Conservation (phyloP, 2,113 vertebrate species). For the Myanophis thanlyinensis region DNA sequence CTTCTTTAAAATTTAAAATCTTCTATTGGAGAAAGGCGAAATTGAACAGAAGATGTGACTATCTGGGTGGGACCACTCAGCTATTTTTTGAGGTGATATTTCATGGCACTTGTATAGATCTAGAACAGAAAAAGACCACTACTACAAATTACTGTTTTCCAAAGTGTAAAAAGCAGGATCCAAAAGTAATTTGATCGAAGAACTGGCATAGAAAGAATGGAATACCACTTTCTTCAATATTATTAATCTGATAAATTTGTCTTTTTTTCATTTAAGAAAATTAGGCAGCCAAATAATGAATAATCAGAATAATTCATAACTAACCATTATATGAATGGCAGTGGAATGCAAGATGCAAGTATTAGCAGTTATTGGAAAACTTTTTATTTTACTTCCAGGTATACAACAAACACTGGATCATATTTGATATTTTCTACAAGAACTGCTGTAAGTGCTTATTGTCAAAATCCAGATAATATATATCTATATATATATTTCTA, state of each 20-base stretch:
- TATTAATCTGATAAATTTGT: not conserved
- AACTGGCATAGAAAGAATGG: not conserved
- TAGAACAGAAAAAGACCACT: not conserved
- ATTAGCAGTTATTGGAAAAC: not conserved
- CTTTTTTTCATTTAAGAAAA: not conserved
- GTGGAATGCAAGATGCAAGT: not conserved
- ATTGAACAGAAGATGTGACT: not conserved
- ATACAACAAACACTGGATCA: not conserved
- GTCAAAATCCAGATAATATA: not conserved
- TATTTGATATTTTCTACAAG: slow-evolving; percentile 8
- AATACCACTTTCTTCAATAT: not conserved
- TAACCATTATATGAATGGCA: not conserved
- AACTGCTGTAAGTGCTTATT: slow-evolving; percentile 1
- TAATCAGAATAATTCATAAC: not conserved
- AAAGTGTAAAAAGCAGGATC: not conserved
- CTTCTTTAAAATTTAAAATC: not conserved
- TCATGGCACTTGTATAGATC: not conserved
- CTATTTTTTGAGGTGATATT: not conserved
- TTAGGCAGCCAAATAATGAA: not conserved
- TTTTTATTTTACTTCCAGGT: slow-evolving; percentile 7
- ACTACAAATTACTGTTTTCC: not conserved
- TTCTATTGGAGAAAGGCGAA: not conserved
- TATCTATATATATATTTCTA: not conserved
- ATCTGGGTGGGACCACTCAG: not conserved
- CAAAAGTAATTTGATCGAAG: not conserved